These are phyloP conservation scores for Arctia plantaginis DNA, from an alignment of 2,888 invertebrate genomes.

Conservation along the genomic window DNA sequence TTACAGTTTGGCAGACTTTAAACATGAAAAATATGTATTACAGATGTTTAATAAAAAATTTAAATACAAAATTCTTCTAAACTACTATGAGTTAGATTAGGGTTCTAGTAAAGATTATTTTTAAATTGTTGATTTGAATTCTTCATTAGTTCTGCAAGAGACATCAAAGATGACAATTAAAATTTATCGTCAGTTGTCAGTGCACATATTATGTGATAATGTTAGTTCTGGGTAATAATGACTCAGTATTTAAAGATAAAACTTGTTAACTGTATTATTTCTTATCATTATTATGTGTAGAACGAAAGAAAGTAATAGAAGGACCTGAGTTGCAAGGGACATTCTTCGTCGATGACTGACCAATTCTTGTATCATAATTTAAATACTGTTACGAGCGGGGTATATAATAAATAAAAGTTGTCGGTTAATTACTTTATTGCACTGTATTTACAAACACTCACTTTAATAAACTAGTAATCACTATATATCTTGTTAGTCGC, in stretches of 20 bases:
- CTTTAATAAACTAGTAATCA: no score
- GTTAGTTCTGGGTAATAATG: constrained; percentile 28
- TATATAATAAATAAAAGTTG: no score
- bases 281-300: constrained; percentile 6
- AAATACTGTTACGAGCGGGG: no score
- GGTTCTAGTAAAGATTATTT: neutral
- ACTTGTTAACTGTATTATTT: neutral
- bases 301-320: neutral
- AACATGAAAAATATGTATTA: no score
- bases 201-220: constrained; percentile 24
- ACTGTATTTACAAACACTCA: no score
- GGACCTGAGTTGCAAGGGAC: neutral
- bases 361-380: neutral
- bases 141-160: neutral
- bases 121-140: neutral
- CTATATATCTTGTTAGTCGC: no score
- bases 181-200: constrained; percentile 23
- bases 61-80: neutral
- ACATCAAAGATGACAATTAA: constrained; percentile 14
- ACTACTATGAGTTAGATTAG: neutral
- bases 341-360: neutral
- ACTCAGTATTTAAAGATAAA: constrained; percentile 32
- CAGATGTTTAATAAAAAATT: no score
- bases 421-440: no score
- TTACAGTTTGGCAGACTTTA: no score